Evolutionary conservation across 2,888 invertebrate genomes (phyloP), one percentile per base, ranked within the genome.

Genomic region (Parnassius smintheus): DNA sequence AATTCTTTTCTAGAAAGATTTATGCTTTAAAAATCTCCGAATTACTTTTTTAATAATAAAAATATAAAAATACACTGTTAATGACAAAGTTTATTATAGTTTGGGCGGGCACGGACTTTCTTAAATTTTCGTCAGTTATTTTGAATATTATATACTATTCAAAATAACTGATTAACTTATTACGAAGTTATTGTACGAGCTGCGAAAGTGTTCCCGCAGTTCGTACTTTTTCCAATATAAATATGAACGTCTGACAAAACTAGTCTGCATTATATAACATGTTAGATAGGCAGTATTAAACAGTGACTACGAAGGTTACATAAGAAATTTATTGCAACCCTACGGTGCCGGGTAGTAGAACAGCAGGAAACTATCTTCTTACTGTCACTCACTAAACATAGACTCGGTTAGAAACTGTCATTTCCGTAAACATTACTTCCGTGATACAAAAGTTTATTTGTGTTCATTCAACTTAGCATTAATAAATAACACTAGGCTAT

Each of bases 301-400:
- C 53, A 42, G 46, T 51, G 53, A 49, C 50, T 58, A 48, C 52
- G 45, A 49, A 53, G 44, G 18, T 62, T 62, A 62, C 42, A 45
- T 62, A 62, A 62, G 42, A 62, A 49, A 49, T 62, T 58, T 25
- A 54, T 53, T 54, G 44, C 49, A 58, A 58, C 54, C 52, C 49
- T 53, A 4, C 58, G 49, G 42, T 52, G 49, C 11, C 54, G 13
- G 52, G 49, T 56, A 42, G 9, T 1, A 12, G 22, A 11, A 22
- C 44, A 22, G 42, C 49, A 59, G 41, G 41, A 52, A 4, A 35
- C 51, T 51, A n/a, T 9, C 13, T 41, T 61, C 11, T 11, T 46
- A 52, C 44, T 45, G n/a, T n/a, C 7, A 35, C 18, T 54, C 11
- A 18, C 45, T 11, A 49, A 54, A 42, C n/a, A 54, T 41, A 48